Evolutionary conservation across 2,797 vertebrate species (phyloP), one percentile per base, ranked within the genome.

Genomic region (Myoxocephalus aenaeus): DNA sequence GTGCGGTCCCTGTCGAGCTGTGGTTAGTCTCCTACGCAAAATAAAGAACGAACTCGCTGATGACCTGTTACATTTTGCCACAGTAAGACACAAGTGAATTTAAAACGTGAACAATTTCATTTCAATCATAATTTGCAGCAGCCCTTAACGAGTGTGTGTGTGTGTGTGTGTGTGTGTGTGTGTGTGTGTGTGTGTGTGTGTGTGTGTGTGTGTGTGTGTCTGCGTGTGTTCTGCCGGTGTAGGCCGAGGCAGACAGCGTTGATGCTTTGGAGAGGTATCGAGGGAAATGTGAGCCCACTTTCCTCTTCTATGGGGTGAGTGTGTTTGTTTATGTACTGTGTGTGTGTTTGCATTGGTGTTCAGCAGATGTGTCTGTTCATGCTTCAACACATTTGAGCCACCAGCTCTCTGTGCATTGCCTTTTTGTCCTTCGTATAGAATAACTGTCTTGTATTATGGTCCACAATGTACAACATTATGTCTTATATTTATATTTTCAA

Each of bases 1-100:
- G 98, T 99, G 97, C 71, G 98, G 98, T 25, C 97, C 97, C 22
- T 99, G 98, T 87, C 96, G 95, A 79, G 94, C 97, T 8, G 95
- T 96, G 46, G 92, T 97, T 65, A 97, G 95, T 83, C 95, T 99
- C 53, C 97, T 99, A 56, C 93, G 95, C 85, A 99, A 97, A 93
- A 94, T 99, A 73, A 97, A 96, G 92, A 96, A 96, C 1, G 96
- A 99, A 84, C 86, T 96, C 71, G 95, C 95, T 44, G 94, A 95
- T 65, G 93, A 97, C 73, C 92, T 96, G 10, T 94, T 99, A 76
- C 96, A 97, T 87, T 99, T 99, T 85, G 96, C 97, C 76, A 93
- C 95, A 87, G 98, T 99, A 95, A 97, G 96, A 15, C 3, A 29
- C 0, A 25, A 40, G 15, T 38, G 8, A 62, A 14, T 29, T 48